Evolutionary conservation across 2,113 vertebrate species (phyloP).

Genomic region (Sinocyclocheilus anophthalmus): DNA sequence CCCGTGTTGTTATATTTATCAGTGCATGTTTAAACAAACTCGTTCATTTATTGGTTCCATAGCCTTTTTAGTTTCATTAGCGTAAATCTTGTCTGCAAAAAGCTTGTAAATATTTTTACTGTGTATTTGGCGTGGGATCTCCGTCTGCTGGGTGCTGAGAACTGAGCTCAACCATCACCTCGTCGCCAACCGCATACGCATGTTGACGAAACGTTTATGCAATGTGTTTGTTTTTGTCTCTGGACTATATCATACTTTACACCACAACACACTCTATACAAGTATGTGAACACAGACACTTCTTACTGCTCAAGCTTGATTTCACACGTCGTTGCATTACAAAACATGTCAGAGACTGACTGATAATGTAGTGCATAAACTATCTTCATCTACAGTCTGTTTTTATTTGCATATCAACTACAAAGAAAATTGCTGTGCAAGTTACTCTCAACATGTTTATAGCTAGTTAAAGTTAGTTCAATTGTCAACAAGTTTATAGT

Average conservation of each 20-base stretch:
- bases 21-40: slow-evolving; percentile 12
- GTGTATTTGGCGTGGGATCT: not conserved
- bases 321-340: not conserved
- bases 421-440: not conserved
- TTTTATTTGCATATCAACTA: not conserved
- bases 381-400: not conserved
- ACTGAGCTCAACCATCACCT: not conserved
- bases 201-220: not conserved
- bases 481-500: not conserved
- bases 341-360: not conserved
- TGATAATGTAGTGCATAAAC: not conserved
- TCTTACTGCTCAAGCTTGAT: not conserved
- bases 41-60: not conserved
- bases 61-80: not conserved
- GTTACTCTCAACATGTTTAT: not conserved
- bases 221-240: not conserved
- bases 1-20: slow-evolving; percentile 4
- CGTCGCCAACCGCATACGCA: not conserved
- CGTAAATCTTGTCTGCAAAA: not conserved
- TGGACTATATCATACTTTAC: not conserved
- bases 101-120: slow-evolving; percentile 4
- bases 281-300: not conserved
- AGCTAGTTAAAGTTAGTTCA: not conserved
- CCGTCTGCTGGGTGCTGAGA: not conserved
- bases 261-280: not conserved